Percentiles rank a stretch among this genome's conserved stretches.
phyloP scores from a whole-genome alignment of 2,797 vertebrate genomes.

The Rhabdomys pumilio region DNA sequence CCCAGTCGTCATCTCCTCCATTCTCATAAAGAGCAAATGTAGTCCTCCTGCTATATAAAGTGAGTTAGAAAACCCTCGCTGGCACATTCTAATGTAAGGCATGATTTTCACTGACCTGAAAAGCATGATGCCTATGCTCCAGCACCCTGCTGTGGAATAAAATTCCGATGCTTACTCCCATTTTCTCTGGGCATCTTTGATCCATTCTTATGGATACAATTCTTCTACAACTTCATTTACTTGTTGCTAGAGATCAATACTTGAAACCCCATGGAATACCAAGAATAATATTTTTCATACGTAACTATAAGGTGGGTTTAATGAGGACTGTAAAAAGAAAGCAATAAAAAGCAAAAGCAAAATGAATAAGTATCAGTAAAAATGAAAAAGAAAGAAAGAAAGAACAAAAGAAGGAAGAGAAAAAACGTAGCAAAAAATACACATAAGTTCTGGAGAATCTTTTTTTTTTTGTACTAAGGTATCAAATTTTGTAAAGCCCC shows the following conservation, averaged over 20 bases:
- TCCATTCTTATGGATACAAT: background rate
- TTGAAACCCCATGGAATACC: background rate
- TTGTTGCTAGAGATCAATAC: background rate
- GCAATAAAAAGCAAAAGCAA: background rate
- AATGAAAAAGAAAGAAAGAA: background rate
- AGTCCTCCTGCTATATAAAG: background rate
- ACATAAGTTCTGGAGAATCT: background rate
- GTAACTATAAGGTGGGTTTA: background rate
- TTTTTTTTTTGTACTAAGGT: background rate
- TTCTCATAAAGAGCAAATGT: background rate
- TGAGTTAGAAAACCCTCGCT: background rate
- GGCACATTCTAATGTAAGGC: background rate
- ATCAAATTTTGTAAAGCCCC: background rate
- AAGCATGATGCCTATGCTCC: rapidly evolving
- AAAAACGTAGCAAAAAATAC: background rate
- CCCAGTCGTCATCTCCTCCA: background rate
- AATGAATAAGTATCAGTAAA: background rate
- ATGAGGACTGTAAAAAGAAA: background rate
- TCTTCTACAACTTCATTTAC: background rate
- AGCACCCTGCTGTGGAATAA: background rate
- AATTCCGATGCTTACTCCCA: background rate
- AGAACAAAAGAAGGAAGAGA: no score
- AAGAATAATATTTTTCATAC: background rate
- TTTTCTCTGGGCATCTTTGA: background rate
- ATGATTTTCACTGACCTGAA: rapidly evolving